Evolutionary conservation across 1,140 invertebrate species (phyloP).

Genomic region (Mycetomoellerius zeteki): DNA sequence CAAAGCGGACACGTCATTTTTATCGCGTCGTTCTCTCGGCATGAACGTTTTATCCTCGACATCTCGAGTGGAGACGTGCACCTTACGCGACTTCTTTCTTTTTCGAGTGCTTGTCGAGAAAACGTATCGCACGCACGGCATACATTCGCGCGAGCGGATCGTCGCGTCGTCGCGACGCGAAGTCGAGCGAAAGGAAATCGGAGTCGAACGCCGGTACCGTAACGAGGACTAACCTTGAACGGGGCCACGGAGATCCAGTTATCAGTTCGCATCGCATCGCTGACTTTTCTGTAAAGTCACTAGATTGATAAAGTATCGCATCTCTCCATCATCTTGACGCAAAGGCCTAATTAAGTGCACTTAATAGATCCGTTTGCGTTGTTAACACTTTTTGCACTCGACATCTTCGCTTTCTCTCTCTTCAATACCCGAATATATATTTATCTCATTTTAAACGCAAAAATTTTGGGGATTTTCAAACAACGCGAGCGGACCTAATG

Average conservation of each 20-base stretch:
- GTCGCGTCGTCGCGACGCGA: conserved; percentile 4
- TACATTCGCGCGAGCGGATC: neutral
- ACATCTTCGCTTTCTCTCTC: too few species aligned
- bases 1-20: neutral
- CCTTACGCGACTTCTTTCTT: neutral
- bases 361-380: too few species aligned
- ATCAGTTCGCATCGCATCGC: conserved; percentile 46
- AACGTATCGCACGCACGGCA: conserved; percentile 17
- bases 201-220: conserved; percentile 53
- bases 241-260: conserved; percentile 57
- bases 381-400: too few species aligned
- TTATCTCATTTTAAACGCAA: too few species aligned
- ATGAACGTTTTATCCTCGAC: neutral
- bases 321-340: too few species aligned
- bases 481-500: too few species aligned
- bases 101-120: conserved; percentile 9
- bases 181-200: conserved; percentile 13
- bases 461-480: too few species aligned
- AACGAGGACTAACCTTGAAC: conserved; percentile 65
- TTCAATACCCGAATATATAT: too few species aligned
- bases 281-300: too few species aligned
- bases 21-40: neutral
- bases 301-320: too few species aligned
- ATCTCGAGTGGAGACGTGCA: neutral
- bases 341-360: too few species aligned